Percentiles rank a stretch among this genome's conserved stretches.
These are phyloP conservation scores for Rhimphoctona megacephalus DNA, from an alignment of 2,888 invertebrate genomes.

Conservation along the genomic window DNA sequence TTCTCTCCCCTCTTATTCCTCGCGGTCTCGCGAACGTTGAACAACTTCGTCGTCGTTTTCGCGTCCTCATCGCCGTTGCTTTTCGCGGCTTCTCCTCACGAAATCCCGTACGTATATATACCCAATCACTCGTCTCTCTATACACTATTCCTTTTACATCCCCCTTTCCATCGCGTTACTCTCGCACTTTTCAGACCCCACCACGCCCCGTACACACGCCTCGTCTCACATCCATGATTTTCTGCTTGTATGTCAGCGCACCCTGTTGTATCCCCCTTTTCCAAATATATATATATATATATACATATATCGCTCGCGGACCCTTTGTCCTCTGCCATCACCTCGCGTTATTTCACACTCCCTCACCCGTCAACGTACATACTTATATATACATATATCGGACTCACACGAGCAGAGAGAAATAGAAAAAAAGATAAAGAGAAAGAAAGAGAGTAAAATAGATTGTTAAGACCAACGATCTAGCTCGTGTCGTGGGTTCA, in stretches of 20 bases:
- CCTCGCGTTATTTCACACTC: conserved; percentile 84
- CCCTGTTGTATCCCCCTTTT: conserved; percentile 61
- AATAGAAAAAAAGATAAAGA: conserved; percentile 1
- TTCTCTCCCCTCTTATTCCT: conserved; percentile 71
- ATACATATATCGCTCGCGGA: conserved; percentile 76
- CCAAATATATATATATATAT: not conserved
- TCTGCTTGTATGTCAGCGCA: conserved; percentile 61
- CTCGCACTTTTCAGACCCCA: conserved; percentile 61
- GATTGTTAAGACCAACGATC: conserved; percentile 57
- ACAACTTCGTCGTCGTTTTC: conserved; percentile 62
- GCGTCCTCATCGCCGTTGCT: conserved; percentile 45
- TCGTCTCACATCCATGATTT: conserved; percentile 50
- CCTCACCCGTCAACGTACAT: conserved; percentile 71
- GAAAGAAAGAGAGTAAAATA: conserved; percentile 27
- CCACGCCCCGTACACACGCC: conserved; percentile 36
- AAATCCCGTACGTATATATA: conserved; percentile 18
- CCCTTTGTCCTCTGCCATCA: conserved; percentile 83
- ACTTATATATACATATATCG: conserved; percentile 13
- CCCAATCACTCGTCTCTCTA: not conserved
- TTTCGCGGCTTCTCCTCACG: conserved; percentile 55
- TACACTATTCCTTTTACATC: not conserved
- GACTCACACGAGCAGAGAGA: conserved; percentile 58
- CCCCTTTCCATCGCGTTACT: conserved; percentile 55
- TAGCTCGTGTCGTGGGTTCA: conserved; percentile 48
- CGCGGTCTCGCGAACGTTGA: conserved; percentile 59